A percentile compares a stretch with the other conserved stretches of the same genome.
Conservation (phyloP, 2,888 invertebrate species). For the Drosophila meridionalis region DNA sequence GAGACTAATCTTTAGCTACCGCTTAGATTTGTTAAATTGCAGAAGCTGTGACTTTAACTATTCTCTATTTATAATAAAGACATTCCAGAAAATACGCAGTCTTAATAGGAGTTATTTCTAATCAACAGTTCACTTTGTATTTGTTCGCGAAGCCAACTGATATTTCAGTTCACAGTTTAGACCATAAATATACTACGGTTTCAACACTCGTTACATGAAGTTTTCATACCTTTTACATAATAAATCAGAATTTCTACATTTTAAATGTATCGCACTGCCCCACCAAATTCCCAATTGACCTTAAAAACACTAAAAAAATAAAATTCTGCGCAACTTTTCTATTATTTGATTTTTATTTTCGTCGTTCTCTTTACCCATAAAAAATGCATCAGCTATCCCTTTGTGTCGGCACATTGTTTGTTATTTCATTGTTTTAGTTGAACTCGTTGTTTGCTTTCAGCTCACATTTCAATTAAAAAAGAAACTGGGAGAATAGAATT, state of each 20-base stretch:
- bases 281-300: slow-evolving; percentile 28
- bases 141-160: not conserved
- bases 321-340: slow-evolving; percentile 40
- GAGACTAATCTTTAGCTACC: no score
- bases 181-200: slow-evolving; percentile 23
- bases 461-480: slow-evolving; percentile 48
- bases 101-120: not conserved
- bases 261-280: slow-evolving; percentile 11
- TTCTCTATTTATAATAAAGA: not conserved
- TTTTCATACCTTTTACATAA: slow-evolving; percentile 30
- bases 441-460: slow-evolving; percentile 30
- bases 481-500: not conserved
- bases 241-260: slow-evolving; percentile 37
- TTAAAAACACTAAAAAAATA: slow-evolving; percentile 31
- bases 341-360: slow-evolving; percentile 1
- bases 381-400: slow-evolving; percentile 56
- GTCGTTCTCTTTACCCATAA: slow-evolving; percentile 30
- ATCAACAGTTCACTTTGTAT: not conserved
- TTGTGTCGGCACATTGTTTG: slow-evolving; percentile 47
- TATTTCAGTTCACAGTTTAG: not conserved
- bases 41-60: not conserved
- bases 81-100: not conserved
- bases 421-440: slow-evolving; percentile 53
- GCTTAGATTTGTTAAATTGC: no score
- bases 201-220: not conserved